Conservation (phyloP, 2,113 vertebrate species). For the Columbina picui region DNA sequence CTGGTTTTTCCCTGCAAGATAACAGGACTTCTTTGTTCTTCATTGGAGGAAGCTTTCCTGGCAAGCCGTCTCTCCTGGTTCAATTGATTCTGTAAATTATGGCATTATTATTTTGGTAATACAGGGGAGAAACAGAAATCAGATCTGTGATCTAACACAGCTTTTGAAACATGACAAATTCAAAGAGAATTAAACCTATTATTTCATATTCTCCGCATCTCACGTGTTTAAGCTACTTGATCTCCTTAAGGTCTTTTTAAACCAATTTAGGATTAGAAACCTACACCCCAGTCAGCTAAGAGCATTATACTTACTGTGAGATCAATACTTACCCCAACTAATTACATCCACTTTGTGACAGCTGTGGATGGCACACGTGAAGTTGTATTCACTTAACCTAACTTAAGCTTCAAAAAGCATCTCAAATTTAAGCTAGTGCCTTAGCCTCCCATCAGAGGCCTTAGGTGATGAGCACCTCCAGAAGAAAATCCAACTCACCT, state of each 20-base stretch:
- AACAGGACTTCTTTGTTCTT: constrained; percentile 58
- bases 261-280: constrained; percentile 22
- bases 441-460: not conserved
- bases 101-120: not conserved
- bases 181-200: not conserved
- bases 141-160: not conserved
- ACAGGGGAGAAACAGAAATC: not conserved
- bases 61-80: constrained; percentile 76
- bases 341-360: not conserved
- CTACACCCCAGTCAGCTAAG: not conserved
- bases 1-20: constrained; percentile 59
- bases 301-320: not conserved
- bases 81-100: constrained; percentile 71
- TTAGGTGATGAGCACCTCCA: not conserved
- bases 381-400: not conserved
- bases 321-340: not conserved
- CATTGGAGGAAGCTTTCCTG: constrained; percentile 63
- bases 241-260: constrained; percentile 9
- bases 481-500: not conserved
- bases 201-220: not conserved
- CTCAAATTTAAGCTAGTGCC: not conserved
- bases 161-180: not conserved
- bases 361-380: not conserved
- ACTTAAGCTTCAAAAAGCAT: not conserved
- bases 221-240: not conserved